Percentiles rank a stretch among this genome's conserved stretches.
These are phyloP conservation scores for Spodoptera littoralis DNA, from an alignment of 2,888 invertebrate genomes.

Conservation along the genomic window DNA sequence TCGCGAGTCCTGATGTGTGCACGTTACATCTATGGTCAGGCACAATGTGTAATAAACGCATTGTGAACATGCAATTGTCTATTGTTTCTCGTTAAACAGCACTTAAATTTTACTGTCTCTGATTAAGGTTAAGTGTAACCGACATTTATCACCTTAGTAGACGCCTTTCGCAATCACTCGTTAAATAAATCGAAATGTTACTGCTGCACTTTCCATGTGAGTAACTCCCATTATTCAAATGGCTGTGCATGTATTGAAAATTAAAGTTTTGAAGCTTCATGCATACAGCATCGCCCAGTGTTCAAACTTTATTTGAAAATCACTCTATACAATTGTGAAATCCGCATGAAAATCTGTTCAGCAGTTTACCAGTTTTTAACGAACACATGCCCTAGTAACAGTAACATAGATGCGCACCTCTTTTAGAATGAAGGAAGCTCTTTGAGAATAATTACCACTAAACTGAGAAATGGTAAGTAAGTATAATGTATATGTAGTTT, in stretches of 20 bases:
- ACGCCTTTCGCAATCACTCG: constrained; percentile 11
- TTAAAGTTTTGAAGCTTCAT: too few relatives aligned
- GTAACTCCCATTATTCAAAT: too few relatives aligned
- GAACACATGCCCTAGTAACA: too few relatives aligned
- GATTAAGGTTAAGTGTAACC: constrained; percentile 43
- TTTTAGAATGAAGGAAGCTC: background rate
- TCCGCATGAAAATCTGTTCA: too few relatives aligned
- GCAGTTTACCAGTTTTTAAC: too few relatives aligned
- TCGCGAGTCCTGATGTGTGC: constrained; percentile 16
- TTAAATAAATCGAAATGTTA: constrained; percentile 7
- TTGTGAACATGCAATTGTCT: constrained; percentile 43
- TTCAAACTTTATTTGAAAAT: too few relatives aligned
- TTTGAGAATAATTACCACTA: too few relatives aligned
- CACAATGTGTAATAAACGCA: constrained; percentile 50
- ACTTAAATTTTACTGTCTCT: constrained; percentile 37
- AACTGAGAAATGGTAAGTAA: background rate
- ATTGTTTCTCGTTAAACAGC: constrained; percentile 47
- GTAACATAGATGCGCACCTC: too few relatives aligned
- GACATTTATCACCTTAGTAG: constrained; percentile 28
- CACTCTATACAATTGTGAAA: too few relatives aligned
- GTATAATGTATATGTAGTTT: background rate
- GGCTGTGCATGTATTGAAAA: too few relatives aligned
- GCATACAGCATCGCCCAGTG: too few relatives aligned
- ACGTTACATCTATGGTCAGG: constrained; percentile 23
- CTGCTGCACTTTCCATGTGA: too few relatives aligned